Base-by-base conservation (phyloP, 2,888 invertebrate species). In the Sympetrum striolatum region DNA sequence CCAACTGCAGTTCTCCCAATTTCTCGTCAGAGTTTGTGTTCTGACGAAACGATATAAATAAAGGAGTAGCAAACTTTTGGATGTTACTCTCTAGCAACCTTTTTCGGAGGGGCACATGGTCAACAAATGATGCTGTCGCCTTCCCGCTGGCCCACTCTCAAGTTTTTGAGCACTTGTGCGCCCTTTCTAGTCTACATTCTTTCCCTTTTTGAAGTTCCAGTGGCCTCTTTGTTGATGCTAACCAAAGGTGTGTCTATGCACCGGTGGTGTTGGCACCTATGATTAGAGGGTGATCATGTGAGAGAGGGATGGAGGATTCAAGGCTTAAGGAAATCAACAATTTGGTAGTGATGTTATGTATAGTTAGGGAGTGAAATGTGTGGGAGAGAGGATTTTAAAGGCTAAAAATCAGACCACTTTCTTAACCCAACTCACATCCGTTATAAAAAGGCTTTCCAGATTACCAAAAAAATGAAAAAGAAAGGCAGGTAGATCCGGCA, bases 171-270 rank as follows among this genome's bases (percentile, higher is more conserved):
- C 86, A 86, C 86, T 86, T n/a, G 86, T 86, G 86, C 86, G 60
- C 86, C 86, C 86, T 86, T 86, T 86, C 86, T 86, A 86, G 86
- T 86, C 86, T 86, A 86, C 86, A 60, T 86, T 86, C 86, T 86
- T 86, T 86, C 86, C 86, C 86, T 64, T 86, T 86, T 86, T 64
- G 60, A 86, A 86, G 86, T 86, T 86, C 86, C 86, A 86, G 86
- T 86, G 86, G 86, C 86, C 86, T 86, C 86, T 86, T 73, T 86
- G 86, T 86, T 60, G 86, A 86, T 48, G 86, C 86, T 86, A 60
- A 73, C 31, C 60, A 60, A 37, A 60, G 86, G 60, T 60, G 35
- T 81, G 15, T n/a, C 86, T 60, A 37, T 22, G 35, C 18, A 35
- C 25, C 37, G n/a, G 58, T 86, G 86, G 86, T 37, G 60, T 58